These are phyloP conservation scores for Hypotaenidia philippensis DNA, from an alignment of 2,797 vertebrate genomes.

Conservation along the genomic window DNA sequence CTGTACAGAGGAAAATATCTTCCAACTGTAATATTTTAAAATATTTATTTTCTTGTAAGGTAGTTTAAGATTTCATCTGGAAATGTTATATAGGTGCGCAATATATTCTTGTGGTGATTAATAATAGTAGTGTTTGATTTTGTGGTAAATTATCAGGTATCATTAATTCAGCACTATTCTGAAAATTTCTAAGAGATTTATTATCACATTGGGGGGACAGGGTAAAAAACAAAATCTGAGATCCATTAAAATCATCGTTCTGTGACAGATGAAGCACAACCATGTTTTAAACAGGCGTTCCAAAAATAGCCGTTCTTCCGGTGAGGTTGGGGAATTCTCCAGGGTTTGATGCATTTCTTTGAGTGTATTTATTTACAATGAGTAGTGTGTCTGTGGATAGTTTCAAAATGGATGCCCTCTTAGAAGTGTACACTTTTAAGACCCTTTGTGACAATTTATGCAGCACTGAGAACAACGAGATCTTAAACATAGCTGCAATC, in stretches of 20 bases:
- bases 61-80: neutral
- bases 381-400: neutral
- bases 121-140: neutral
- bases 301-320: neutral
- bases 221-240: neutral
- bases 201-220: neutral
- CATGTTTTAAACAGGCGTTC: neutral
- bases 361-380: neutral
- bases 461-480: neutral
- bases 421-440: neutral
- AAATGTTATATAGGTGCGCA: neutral
- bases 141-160: neutral
- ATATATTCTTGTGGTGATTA: neutral
- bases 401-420: neutral
- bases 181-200: neutral
- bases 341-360: neutral
- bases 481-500: neutral
- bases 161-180: neutral
- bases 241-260: neutral
- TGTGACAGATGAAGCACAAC: neutral
- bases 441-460: neutral
- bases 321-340: neutral
- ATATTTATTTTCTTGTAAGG: neutral
- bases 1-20: neutral
- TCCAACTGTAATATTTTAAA: neutral